A percentile compares a stretch with the other conserved stretches of the same genome.
These are phyloP conservation scores for Neodiprion pinetum DNA, from an alignment of 1,140 invertebrate genomes.

Conservation along the genomic window DNA sequence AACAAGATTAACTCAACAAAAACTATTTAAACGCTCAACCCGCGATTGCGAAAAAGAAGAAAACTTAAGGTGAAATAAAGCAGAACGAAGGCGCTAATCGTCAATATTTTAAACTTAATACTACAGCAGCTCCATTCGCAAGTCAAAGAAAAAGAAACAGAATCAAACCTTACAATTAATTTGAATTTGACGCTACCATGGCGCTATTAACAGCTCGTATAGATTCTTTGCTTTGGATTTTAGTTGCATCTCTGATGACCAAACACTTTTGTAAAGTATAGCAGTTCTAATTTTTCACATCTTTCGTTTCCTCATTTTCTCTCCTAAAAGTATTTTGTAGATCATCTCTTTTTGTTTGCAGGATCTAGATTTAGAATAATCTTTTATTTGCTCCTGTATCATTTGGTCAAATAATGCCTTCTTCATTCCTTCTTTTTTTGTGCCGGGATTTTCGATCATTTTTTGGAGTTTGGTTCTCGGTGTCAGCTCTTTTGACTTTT, in stretches of 20 bases:
- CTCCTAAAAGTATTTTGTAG: neutral
- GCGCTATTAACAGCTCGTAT: neutral
- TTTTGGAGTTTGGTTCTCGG: constrained; percentile 2
- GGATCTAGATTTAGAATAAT: neutral
- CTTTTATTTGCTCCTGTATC: neutral
- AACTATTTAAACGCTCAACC: too few species aligned
- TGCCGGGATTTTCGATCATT: neutral
- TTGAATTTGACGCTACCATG: neutral
- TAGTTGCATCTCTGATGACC: neutral
- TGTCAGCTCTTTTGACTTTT: neutral
- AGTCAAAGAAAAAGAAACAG: too few species aligned
- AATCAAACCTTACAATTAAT: too few species aligned
- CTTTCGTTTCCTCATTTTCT: neutral
- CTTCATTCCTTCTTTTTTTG: neutral
- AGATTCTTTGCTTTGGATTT: neutral
- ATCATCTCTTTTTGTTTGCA: neutral
- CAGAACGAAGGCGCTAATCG: too few species aligned
- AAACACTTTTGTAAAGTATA: neutral
- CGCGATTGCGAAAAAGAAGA: too few species aligned
- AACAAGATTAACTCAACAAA: too few species aligned
- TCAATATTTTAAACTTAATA: too few species aligned
- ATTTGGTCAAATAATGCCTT: neutral
- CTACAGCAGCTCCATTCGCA: too few species aligned
- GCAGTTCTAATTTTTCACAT: neutral
- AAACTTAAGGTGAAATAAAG: too few species aligned